phyloP scores from a whole-genome alignment of 2,888 invertebrate genomes.

The Parapristionchus giblindavisi region DNA sequence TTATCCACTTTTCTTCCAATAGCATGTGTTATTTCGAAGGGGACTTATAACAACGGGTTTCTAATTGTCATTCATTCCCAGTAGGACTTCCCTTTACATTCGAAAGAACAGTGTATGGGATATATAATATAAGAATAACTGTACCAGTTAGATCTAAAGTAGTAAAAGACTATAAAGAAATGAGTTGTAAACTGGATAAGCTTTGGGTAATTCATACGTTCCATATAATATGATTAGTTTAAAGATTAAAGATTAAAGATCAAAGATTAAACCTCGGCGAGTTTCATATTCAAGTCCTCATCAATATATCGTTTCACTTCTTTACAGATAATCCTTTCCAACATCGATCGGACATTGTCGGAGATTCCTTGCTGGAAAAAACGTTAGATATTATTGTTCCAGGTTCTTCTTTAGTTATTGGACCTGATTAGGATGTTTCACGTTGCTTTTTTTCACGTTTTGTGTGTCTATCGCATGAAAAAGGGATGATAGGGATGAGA shows the following conservation, averaged over 20 bases:
- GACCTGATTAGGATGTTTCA: neutral
- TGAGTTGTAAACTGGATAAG: too few relatives aligned
- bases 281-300: conserved; percentile 55
- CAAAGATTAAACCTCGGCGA: conserved; percentile 46
- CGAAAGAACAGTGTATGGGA: too few relatives aligned
- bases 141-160: too few relatives aligned
- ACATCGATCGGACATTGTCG: conserved; percentile 56
- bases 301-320: conserved; percentile 58
- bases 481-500: conserved; percentile 18
- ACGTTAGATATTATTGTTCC: too few relatives aligned
- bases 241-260: neutral
- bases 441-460: neutral
- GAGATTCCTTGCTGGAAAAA: conserved; percentile 56
- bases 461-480: neutral
- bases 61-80: too few relatives aligned
- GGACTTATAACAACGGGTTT: too few relatives aligned
- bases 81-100: too few relatives aligned
- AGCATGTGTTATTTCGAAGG: neutral
- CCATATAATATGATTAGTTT: too few relatives aligned
- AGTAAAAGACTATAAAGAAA: too few relatives aligned
- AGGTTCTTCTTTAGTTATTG: too few relatives aligned
- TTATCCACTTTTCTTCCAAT: neutral
- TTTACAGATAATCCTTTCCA: conserved; percentile 57
- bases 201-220: too few relatives aligned
- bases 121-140: too few relatives aligned